Evolutionary conservation across 2,797 vertebrate species (phyloP).

Genomic region (Selene dorsalis): DNA sequence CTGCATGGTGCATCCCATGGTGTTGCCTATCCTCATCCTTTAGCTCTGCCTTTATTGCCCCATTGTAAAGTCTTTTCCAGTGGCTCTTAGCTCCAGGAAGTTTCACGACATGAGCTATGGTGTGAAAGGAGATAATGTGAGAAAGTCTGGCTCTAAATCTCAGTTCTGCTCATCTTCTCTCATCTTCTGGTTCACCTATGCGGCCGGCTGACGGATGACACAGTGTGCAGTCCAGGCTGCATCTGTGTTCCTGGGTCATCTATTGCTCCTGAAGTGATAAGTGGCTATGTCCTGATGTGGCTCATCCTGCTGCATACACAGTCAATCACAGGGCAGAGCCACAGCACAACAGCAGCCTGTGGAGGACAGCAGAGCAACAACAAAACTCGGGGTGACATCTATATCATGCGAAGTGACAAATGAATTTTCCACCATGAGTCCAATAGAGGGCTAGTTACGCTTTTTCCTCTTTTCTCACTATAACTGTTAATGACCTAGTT

Average conservation of each 20-base stretch:
- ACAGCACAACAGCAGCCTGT: slow-evolving; percentile 45
- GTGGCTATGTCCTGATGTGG: slow-evolving; percentile 67
- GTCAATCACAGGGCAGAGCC: slow-evolving; percentile 64
- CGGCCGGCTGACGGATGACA: slow-evolving; percentile 73
- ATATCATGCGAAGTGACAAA: slow-evolving; percentile 55
- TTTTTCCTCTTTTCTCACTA: not conserved
- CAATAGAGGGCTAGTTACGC: not conserved
- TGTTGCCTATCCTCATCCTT: slow-evolving; percentile 44
- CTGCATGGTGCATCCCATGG: not conserved
- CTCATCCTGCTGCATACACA: slow-evolving; percentile 60
- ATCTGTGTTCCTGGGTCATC: slow-evolving; percentile 70
- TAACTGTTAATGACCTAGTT: not conserved
- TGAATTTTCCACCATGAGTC: slow-evolving; percentile 18
- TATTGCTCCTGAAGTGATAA: slow-evolving; percentile 71
- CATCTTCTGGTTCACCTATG: slow-evolving; percentile 66
- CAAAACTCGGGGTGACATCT: slow-evolving; percentile 68
- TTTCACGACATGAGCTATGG: slow-evolving; percentile 68
- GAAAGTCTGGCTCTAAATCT: slow-evolving; percentile 68
- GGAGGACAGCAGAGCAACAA: slow-evolving; percentile 70
- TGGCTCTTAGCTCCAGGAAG: slow-evolving; percentile 50
- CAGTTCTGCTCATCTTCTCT: slow-evolving; percentile 69
- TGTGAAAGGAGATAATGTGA: slow-evolving; percentile 60
- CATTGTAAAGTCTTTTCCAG: slow-evolving; percentile 43
- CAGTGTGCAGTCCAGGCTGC: slow-evolving; percentile 63
- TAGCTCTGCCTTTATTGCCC: slow-evolving; percentile 45